These are phyloP conservation scores for Cisticola juncidis DNA, from an alignment of 2,113 vertebrate genomes.

Conservation along the genomic window DNA sequence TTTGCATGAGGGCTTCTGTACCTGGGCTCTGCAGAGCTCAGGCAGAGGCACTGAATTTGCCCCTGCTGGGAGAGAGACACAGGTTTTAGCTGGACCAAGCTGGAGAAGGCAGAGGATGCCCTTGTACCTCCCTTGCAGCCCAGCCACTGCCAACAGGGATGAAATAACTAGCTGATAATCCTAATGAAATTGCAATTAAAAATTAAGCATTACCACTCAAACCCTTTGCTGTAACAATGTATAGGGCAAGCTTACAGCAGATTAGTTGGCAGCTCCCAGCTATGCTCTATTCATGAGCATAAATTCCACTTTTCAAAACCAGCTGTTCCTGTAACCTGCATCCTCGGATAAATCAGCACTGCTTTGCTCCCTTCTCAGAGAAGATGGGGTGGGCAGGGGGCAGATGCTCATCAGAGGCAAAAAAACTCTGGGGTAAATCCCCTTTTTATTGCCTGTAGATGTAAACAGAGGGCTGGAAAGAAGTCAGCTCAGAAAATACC, in stretches of 20 bases:
- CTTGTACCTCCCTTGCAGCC: not conserved
- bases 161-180: not conserved
- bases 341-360: not conserved
- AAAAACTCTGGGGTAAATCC: not conserved
- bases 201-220: not conserved
- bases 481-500: not conserved
- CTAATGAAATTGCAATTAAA: constrained; percentile 26
- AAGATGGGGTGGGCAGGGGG: rapidly evolving
- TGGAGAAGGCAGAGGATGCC: not conserved
- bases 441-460: not conserved
- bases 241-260: not conserved
- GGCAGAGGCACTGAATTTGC: not conserved
- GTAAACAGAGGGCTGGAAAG: not conserved
- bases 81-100: not conserved
- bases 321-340: not conserved
- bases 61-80: rapidly evolving
- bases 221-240: not conserved
- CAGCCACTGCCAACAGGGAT: not conserved
- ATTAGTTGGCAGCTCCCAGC: not conserved
- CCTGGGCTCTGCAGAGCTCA: not conserved
- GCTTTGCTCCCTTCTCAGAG: not conserved
- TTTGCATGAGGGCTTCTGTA: not conserved
- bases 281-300: not conserved
- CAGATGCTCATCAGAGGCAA: not conserved
- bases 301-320: not conserved